Base-by-base conservation (phyloP, 2,113 vertebrate species). In the Scytalopus superciliaris region DNA sequence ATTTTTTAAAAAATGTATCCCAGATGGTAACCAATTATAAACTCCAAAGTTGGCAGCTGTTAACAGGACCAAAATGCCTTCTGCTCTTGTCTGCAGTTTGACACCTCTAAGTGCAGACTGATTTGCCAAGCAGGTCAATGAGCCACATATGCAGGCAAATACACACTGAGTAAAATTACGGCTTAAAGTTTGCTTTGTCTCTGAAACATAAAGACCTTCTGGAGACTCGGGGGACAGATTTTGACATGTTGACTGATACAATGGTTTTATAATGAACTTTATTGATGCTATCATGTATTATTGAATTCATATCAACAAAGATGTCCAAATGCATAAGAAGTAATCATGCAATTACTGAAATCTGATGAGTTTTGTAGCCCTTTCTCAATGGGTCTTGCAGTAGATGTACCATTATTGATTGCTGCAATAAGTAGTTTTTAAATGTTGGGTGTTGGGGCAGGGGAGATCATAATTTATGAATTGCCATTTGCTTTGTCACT, bases 1-100 rank as follows among this genome's bases (percentile, higher is more conserved):
- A 72, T 83, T 56, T 3, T 18, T 25, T 24, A 49, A 49, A 11
- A 79, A 78, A 39, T 35, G 30, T 35, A 57, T 53, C n/a, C 62
- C 77, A 94, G 74, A 89, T 93, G 77, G 88, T 66, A 90, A 50
- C 53, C 45, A 92, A 45, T 84, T 93, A 76, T 40, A 68, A 89
- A 81, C 19, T 60, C 59, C 82, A 75, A 92, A 92, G 78, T 22
- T 76, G 72, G 84, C 80, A 90, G 72, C 64, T 96, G 68, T 81
- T 91, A 69, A 55, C 64, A 84, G 44, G n/a, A 81, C 47, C 56
- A 47, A 75, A 81, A 31, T 93, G 25, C 47, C 52, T 91, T 89
- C 72, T 82, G 84, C 49, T 86, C 40, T 57, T 93, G 42, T 62
- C 72, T 92, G 82, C 47, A 40, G 55, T 89, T 95, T 93, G 93